These are phyloP conservation scores for Melanotus villosus DNA, from an alignment of 2,888 invertebrate species.

Conservation along the genomic window DNA sequence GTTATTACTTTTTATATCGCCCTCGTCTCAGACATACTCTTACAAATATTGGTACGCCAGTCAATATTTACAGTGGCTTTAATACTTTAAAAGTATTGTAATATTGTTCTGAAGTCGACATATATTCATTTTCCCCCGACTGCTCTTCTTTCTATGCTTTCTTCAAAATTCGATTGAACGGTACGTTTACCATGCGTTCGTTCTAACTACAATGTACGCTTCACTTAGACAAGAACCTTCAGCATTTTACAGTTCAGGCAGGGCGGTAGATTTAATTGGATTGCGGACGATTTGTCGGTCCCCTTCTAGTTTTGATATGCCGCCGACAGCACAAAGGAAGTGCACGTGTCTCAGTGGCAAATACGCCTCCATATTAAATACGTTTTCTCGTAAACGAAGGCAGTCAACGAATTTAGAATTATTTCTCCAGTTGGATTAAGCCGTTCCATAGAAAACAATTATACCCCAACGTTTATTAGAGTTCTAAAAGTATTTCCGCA, in stretches of 20 bases:
- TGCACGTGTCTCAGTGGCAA: conserved; percentile 18
- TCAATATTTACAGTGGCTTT: conserved; percentile 2
- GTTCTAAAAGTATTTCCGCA: conserved; percentile 15
- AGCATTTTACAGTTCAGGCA: conserved; percentile 10
- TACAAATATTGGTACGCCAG: not conserved
- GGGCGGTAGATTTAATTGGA: conserved; percentile 28
- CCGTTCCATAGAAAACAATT: not conserved
- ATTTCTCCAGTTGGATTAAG: conserved; percentile 17
- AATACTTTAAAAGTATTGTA: not conserved
- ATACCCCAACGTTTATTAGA: not conserved
- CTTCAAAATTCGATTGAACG: no score
- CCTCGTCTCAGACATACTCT: conserved; percentile 5
- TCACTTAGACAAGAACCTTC: not conserved
- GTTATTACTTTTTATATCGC: not conserved
- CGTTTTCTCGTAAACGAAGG: conserved; percentile 21
- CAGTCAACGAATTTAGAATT: conserved; percentile 17
- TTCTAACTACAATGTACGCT: no score
- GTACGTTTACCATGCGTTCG: no score
- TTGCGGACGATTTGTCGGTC: conserved; percentile 27
- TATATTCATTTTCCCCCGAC: not conserved
- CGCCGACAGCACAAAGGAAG: conserved; percentile 24
- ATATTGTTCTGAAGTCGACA: not conserved
- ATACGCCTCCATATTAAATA: conserved; percentile 30
- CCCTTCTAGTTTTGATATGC: conserved; percentile 21
- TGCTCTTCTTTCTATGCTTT: not conserved